Percentiles rank a stretch among this genome's conserved stretches.
These are phyloP conservation scores for Channallabes apus DNA, from an alignment of 2,797 vertebrate species.

Conservation along the genomic window DNA sequence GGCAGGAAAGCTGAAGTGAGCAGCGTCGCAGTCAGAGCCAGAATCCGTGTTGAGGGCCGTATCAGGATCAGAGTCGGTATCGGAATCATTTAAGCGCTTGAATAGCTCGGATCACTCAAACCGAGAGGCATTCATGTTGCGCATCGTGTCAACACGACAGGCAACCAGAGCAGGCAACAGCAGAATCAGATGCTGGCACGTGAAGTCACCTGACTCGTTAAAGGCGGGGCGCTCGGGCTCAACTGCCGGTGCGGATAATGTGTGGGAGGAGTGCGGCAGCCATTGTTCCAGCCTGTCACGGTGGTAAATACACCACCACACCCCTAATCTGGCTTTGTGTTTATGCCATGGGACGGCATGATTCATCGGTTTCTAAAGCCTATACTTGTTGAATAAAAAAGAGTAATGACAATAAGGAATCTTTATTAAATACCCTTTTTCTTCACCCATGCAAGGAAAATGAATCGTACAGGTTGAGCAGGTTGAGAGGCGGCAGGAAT, in stretches of 20 bases:
- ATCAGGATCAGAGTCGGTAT: no score
- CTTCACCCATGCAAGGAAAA: conserved; percentile 16
- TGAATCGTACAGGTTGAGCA: conserved; percentile 48
- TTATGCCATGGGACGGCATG: conserved; percentile 5
- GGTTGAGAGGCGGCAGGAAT: conserved; percentile 8
- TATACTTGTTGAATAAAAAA: background rate
- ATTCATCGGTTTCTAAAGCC: conserved; percentile 21
- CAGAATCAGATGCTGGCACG: background rate
- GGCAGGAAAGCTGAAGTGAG: background rate
- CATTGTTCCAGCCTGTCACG: conserved; percentile 30
- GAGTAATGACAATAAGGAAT: conserved; percentile 18
- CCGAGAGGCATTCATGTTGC: background rate
- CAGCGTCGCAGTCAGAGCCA: background rate
- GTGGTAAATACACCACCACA: conserved; percentile 23
- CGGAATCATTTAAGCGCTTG: background rate
- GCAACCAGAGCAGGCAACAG: background rate
- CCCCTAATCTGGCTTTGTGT: conserved; percentile 30
- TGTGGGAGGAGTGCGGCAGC: conserved; percentile 21
- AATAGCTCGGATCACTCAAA: background rate
- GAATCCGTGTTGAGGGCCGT: no score
- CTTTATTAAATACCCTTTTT: conserved; percentile 27
- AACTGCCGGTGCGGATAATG: conserved; percentile 15
- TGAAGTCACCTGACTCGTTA: conserved; percentile 30
- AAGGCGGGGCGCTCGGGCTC: conserved; percentile 8
- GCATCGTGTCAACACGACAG: background rate